Evolutionary conservation across 2,797 vertebrate genomes (phyloP).

Genomic region (Notamacropus eugenii): DNA sequence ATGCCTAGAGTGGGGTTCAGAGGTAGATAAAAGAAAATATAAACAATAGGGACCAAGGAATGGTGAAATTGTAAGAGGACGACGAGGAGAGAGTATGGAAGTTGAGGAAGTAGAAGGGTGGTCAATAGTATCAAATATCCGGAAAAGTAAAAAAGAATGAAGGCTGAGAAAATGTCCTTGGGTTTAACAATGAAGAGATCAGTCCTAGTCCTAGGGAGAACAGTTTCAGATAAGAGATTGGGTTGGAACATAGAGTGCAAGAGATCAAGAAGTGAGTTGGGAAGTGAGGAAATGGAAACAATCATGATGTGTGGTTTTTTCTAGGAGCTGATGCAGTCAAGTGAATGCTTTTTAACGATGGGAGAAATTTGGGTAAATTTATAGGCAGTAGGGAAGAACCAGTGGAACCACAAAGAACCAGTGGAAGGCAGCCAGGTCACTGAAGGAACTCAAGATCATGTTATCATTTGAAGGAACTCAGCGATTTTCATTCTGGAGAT

Average conservation of each 20-base stretch:
- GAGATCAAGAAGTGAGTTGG: background rate
- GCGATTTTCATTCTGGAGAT: background rate
- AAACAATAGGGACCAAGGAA: background rate
- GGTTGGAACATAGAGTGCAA: background rate
- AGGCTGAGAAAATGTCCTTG: background rate
- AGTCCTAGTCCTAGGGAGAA: background rate
- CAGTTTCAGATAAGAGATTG: background rate
- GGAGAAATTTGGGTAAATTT: background rate
- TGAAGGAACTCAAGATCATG: background rate
- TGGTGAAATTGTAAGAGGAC: background rate
- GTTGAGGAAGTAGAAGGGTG: background rate
- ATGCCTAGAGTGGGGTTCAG: no score
- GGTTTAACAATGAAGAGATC: background rate
- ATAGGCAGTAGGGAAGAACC: background rate
- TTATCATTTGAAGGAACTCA: background rate
- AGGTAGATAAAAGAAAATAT: background rate
- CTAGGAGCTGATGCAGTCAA: background rate
- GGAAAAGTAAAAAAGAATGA: background rate
- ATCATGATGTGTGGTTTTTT: background rate
- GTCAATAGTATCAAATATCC: background rate
- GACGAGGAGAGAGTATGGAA: background rate
- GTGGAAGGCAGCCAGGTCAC: background rate
- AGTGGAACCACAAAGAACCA: background rate
- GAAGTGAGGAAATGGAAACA: background rate
- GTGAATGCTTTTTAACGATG: background rate